phyloP scores from a whole-genome alignment of 2,797 vertebrate species.

The Microchirus variegatus region DNA sequence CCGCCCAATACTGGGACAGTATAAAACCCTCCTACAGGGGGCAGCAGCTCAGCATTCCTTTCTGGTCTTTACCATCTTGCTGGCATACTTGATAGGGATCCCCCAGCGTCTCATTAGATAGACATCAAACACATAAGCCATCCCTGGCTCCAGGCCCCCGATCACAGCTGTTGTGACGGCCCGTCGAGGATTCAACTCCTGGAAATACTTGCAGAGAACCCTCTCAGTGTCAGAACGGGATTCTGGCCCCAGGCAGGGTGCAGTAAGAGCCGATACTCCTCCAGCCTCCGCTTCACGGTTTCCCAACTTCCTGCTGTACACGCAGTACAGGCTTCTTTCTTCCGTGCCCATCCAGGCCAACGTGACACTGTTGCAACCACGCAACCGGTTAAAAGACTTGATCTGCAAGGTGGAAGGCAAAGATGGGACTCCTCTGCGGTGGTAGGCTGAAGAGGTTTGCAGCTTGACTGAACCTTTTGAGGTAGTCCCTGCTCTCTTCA shows the following conservation, averaged over 20 bases:
- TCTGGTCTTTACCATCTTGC: constrained; percentile 89
- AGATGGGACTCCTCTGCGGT: constrained; percentile 83
- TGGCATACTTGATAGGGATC: constrained; percentile 88
- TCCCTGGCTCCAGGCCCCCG: constrained; percentile 83
- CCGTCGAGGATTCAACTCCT: constrained; percentile 85
- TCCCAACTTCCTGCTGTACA: constrained; percentile 83
- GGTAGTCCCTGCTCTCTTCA: constrained; percentile 73
- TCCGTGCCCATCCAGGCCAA: constrained; percentile 93
- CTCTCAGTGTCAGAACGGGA: constrained; percentile 85
- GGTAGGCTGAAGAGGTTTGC: constrained; percentile 85
- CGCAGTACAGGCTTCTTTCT: constrained; percentile 89
- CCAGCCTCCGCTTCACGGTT: constrained; percentile 60
- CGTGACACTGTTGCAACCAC: constrained; percentile 88
- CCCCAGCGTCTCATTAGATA: constrained; percentile 91
- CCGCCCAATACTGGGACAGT: constrained; percentile 58
- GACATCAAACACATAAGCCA: constrained; percentile 88
- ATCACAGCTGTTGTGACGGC: constrained; percentile 91
- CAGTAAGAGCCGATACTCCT: constrained; percentile 45
- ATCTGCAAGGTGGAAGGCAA: constrained; percentile 89
- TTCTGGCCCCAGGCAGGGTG: constrained; percentile 87
- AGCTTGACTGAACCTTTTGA: constrained; percentile 80
- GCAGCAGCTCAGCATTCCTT: constrained; percentile 86
- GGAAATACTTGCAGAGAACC: constrained; percentile 92
- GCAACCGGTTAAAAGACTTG: constrained; percentile 90
- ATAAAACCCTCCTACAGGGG: constrained; percentile 58